Conservation (phyloP, 2,113 vertebrate species). For the Ascaphus truei region DNA sequence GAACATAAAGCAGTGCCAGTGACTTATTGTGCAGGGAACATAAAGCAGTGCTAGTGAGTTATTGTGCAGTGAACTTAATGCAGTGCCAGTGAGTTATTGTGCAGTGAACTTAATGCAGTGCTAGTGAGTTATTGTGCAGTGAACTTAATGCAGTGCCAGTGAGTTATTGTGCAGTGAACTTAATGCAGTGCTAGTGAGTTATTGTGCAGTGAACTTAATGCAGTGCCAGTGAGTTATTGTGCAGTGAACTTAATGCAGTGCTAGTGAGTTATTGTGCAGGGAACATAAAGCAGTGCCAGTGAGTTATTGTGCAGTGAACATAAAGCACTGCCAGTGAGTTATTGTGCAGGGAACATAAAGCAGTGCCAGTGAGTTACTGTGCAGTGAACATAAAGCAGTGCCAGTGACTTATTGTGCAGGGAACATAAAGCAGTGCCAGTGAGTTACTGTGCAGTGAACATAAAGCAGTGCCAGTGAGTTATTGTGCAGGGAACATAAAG, state of each 20-base stretch:
- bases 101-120: not conserved
- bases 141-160: constrained; percentile 13
- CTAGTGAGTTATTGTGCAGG: not conserved
- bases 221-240: constrained; percentile 3
- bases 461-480: not conserved
- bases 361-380: constrained; percentile 3
- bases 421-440: constrained; percentile 11
- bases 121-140: not conserved
- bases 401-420: not conserved
- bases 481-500: constrained; percentile 8
- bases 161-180: not conserved
- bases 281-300: constrained; percentile 11
- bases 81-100: constrained; percentile 3
- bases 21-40: not conserved
- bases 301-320: not conserved
- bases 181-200: not conserved
- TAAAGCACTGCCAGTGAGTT: not conserved
- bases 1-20: constrained; percentile 11
- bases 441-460: not conserved
- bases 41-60: not conserved
- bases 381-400: not conserved
- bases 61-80: constrained; percentile 12
- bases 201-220: constrained; percentile 12
- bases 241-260: not conserved
- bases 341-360: constrained; percentile 8